phyloP scores from a whole-genome alignment of 2,113 vertebrate species.

The Phalacrocorax brasilianus region DNA sequence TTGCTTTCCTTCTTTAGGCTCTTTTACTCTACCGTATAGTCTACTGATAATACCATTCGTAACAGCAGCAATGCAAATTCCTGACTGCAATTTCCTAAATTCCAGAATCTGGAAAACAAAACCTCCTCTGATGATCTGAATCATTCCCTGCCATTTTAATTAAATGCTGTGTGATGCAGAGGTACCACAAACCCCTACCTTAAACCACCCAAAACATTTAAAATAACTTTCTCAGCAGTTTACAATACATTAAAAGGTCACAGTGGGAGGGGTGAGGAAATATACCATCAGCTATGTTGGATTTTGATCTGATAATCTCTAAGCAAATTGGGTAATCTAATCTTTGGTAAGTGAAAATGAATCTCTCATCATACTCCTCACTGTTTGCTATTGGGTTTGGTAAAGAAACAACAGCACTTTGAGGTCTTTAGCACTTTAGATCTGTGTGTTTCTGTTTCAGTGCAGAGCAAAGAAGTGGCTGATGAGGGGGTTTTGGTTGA shows the following conservation, averaged over 20 bases:
- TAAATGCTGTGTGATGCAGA: neutral
- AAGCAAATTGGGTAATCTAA: neutral
- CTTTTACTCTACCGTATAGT: neutral
- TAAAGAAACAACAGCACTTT: neutral
- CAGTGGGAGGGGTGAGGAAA: neutral
- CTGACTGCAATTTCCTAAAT: neutral
- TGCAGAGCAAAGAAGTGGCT: neutral
- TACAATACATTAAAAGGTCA: slow-evolving; percentile 24
- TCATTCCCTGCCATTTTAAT: neutral
- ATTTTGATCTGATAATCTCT: slow-evolving; percentile 19
- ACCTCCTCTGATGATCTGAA: neutral
- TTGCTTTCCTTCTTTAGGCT: neutral
- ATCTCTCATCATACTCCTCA: neutral
- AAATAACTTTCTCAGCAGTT: slow-evolving; percentile 33
- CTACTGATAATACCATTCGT: neutral
- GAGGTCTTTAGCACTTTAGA: neutral
- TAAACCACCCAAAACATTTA: neutral
- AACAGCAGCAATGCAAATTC: neutral
- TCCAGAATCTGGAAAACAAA: neutral
- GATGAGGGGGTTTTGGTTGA: neutral
- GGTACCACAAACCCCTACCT: neutral
- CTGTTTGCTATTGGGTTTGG: neutral
- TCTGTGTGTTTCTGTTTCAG: neutral
- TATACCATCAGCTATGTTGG: neutral
- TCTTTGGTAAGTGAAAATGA: neutral